phyloP scores from a whole-genome alignment of 1,140 invertebrate genomes.

The Zaprionus inermis region DNA sequence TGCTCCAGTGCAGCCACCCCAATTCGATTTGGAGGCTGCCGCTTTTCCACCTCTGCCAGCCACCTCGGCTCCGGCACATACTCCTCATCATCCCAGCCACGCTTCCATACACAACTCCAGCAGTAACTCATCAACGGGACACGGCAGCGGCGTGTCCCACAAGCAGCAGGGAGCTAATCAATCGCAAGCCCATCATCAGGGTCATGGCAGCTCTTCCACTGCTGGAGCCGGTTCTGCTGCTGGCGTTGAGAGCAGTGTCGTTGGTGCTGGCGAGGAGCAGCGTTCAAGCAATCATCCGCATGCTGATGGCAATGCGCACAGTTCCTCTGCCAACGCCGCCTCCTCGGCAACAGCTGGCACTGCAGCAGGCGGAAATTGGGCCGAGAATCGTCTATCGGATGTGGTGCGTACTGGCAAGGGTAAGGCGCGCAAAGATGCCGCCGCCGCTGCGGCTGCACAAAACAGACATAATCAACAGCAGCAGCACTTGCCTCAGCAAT shows the following conservation, averaged over 20 bases:
- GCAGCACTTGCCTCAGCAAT: conserved; percentile 83
- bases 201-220: conserved; percentile 37
- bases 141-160: conserved; percentile 8
- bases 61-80: conserved; percentile 54
- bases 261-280: conserved; percentile 35
- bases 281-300: conserved; percentile 60
- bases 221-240: conserved; percentile 27
- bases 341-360: conserved; percentile 17
- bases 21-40: conserved; percentile 92
- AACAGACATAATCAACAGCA: conserved; percentile 65
- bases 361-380: conserved; percentile 55
- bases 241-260: conserved; percentile 29
- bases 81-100: conserved; percentile 55
- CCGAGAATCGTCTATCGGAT: conserved; percentile 89
- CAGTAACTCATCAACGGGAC: conserved; percentile 20
- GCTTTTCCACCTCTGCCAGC: conserved; percentile 92
- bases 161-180: conserved; percentile 38
- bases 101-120: conserved; percentile 55
- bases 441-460: conserved; percentile 48
- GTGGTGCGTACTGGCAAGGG: conserved; percentile 88
- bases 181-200: conserved; percentile 49
- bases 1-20: conserved; percentile 83
- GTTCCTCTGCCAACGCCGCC: conserved; percentile 53
- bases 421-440: conserved; percentile 84
- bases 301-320: conserved; percentile 58